A percentile compares a stretch with the other conserved stretches of the same genome.
phyloP scores from a whole-genome alignment of 2,797 vertebrate species.

The Melanotaenia parkinsoni region DNA sequence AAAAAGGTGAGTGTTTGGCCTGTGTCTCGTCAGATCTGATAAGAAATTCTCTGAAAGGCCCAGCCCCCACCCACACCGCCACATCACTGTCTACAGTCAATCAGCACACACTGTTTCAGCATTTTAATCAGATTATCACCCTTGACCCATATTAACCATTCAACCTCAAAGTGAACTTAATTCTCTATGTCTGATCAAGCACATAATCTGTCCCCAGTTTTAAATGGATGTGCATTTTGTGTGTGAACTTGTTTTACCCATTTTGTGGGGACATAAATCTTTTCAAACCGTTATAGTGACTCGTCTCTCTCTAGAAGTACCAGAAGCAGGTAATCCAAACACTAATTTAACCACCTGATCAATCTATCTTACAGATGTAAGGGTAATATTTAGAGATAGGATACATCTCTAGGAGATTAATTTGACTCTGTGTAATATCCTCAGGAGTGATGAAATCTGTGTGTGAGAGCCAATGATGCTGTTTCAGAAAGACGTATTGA shows the following conservation, averaged over 20 bases:
- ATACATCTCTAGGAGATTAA: slow-evolving; percentile 9
- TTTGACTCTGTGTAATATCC: neutral
- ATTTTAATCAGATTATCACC: slow-evolving; percentile 72
- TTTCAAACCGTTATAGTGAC: neutral
- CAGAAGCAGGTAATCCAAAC: neutral
- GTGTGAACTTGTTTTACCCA: neutral
- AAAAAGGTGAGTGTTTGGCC: slow-evolving; percentile 11
- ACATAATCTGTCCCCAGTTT: slow-evolving; percentile 48
- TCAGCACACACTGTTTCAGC: slow-evolving; percentile 27
- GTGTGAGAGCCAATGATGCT: slow-evolving; percentile 4
- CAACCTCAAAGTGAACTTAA: slow-evolving; percentile 59
- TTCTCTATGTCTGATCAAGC: slow-evolving; percentile 49
- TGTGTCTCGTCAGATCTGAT: slow-evolving; percentile 17
- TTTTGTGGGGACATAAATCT: neutral
- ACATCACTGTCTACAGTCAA: slow-evolving; percentile 33
- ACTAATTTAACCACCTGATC: no score
- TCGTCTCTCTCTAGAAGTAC: neutral
- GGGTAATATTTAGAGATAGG: neutral
- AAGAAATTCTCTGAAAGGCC: slow-evolving; percentile 22
- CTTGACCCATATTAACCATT: slow-evolving; percentile 64
- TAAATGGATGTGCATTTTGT: slow-evolving; percentile 7
- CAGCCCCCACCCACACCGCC: slow-evolving; percentile 16
- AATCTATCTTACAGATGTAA: neutral
- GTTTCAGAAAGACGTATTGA: slow-evolving; percentile 40
- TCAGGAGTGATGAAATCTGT: slow-evolving; percentile 18